phyloP scores from a whole-genome alignment of 2,113 vertebrate species.

The Lepidothrix coronata region DNA sequence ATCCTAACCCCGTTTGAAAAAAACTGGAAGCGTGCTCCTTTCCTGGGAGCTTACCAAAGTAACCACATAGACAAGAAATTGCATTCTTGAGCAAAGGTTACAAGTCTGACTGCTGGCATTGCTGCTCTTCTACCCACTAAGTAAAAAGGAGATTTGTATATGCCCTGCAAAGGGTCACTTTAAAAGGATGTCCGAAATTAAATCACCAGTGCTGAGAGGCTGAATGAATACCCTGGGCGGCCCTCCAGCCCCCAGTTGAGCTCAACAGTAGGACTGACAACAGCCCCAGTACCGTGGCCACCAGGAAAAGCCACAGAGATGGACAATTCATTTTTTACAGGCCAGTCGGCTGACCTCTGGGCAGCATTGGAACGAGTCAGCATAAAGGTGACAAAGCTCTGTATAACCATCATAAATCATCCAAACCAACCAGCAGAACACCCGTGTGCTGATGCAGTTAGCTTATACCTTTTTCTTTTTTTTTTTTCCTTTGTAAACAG shows the following conservation, averaged over 20 bases:
- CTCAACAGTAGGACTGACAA: neutral
- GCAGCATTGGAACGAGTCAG: constrained; percentile 3
- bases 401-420: constrained; percentile 4
- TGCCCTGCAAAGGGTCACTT: neutral
- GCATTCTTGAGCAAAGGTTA: neutral
- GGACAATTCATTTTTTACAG: constrained; percentile 35
- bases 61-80: neutral
- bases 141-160: neutral
- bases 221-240: rapidly evolving
- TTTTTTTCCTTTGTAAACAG: neutral
- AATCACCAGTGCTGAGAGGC: neutral
- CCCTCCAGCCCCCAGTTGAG: neutral
- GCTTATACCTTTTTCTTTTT: neutral
- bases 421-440: neutral
- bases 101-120: neutral
- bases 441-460: rapidly evolving
- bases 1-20: neutral
- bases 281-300: neutral
- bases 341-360: neutral
- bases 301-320: constrained; percentile 11
- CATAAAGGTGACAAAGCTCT: constrained; percentile 32
- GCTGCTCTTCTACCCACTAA: neutral
- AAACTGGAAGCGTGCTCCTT: neutral
- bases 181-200: neutral
- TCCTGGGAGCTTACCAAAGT: neutral